Conservation (phyloP, 2,888 invertebrate genomes). For the Odontothrips loti region DNA sequence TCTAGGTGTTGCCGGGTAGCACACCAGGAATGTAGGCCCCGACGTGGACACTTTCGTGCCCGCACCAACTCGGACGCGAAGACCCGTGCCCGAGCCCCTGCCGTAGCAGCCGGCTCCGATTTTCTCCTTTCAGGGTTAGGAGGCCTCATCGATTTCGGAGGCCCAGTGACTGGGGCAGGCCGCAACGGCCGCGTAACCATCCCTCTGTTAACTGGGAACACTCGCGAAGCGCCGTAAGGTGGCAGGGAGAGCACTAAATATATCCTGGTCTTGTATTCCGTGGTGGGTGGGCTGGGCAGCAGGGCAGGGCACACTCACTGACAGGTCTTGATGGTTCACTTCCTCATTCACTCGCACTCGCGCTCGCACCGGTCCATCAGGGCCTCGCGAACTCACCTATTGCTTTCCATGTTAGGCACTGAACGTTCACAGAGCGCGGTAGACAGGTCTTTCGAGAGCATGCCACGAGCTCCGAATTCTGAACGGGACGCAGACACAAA, state of each 20-base stretch:
- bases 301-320: constrained; percentile 14
- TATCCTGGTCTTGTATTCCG: constrained; percentile 13
- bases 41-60: too few relatives aligned
- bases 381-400: constrained; percentile 1
- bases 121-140: constrained; percentile 14
- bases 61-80: neutral
- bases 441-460: neutral
- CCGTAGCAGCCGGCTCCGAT: neutral
- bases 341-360: neutral
- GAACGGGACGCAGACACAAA: neutral
- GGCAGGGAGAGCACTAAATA: neutral
- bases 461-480: constrained; percentile 13
- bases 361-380: neutral
- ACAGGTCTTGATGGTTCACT: constrained; percentile 17
- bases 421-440: constrained; percentile 1
- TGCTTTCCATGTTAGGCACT: constrained; percentile 19
- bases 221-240: neutral
- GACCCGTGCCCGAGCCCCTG: neutral
- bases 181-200: too few relatives aligned
- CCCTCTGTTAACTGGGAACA: neutral
- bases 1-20: neutral
- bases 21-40: too few relatives aligned
- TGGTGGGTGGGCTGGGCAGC: neutral
- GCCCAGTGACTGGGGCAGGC: too few relatives aligned
- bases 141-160: neutral